phyloP scores from a whole-genome alignment of 2,797 vertebrate genomes.

The Rousettus madagascariensis region DNA sequence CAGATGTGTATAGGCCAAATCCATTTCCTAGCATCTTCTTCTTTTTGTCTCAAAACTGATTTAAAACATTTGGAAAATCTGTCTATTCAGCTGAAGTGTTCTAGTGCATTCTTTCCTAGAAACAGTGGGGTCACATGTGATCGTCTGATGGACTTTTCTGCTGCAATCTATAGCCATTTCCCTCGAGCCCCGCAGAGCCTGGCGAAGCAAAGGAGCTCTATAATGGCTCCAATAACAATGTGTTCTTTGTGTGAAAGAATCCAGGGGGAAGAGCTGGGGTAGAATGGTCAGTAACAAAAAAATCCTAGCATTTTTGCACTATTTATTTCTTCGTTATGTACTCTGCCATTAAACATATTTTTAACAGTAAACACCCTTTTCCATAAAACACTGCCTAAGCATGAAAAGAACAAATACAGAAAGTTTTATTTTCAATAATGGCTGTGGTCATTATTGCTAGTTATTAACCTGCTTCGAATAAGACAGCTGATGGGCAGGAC shows the following conservation, averaged over 20 bases:
- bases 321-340: constrained; percentile 89
- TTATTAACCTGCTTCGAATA: constrained; percentile 81
- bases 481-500: constrained; percentile 71
- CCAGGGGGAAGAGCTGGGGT: constrained; percentile 91
- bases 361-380: constrained; percentile 90
- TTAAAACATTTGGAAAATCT: constrained; percentile 99
- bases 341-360: constrained; percentile 92
- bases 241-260: constrained; percentile 96
- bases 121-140: constrained; percentile 93
- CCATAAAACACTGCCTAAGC: constrained; percentile 89
- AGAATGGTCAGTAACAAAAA: constrained; percentile 85
- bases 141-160: constrained; percentile 94
- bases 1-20: constrained; percentile 94
- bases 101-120: constrained; percentile 88
- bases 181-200: constrained; percentile 92
- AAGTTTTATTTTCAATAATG: constrained; percentile 81
- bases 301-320: constrained; percentile 89
- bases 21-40: constrained; percentile 92
- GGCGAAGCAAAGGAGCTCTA: constrained; percentile 88
- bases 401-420: constrained; percentile 87
- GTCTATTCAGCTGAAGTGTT: constrained; percentile 93
- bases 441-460: constrained; percentile 78
- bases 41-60: constrained; percentile 93
- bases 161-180: constrained; percentile 94
- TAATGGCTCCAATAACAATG: constrained; percentile 97